Conservation (phyloP, 2,888 invertebrate species). For the Cephus pygmeus region DNA sequence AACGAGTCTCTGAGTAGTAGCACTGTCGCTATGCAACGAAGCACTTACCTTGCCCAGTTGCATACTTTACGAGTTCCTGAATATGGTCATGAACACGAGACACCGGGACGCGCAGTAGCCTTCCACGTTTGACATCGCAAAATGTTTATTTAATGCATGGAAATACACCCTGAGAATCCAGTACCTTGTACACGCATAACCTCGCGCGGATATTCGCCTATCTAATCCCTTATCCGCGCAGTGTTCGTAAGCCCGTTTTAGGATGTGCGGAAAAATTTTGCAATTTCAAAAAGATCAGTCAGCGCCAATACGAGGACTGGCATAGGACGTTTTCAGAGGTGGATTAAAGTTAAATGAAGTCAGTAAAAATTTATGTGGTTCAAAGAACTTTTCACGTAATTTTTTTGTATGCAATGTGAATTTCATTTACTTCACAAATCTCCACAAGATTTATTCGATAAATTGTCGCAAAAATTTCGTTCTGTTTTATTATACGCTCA, state of each 20-base stretch:
- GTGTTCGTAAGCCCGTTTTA: neutral
- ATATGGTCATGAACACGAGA: slow-evolving; percentile 45
- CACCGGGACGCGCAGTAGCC: slow-evolving; percentile 17
- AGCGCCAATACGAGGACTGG: neutral
- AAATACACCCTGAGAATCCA: slow-evolving; percentile 21
- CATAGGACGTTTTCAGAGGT: neutral
- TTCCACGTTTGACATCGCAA: slow-evolving; percentile 5
- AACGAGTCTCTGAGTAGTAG: slow-evolving; percentile 26
- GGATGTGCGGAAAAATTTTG: neutral
- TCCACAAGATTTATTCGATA: neutral
- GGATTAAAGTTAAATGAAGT: neutral
- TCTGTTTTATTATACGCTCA: neutral
- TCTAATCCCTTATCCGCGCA: neutral
- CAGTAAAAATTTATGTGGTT: neutral
- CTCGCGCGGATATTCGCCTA: neutral
- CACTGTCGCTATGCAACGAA: slow-evolving; percentile 20
- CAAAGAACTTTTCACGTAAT: neutral
- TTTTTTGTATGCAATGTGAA: neutral
- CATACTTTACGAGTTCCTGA: slow-evolving; percentile 44
- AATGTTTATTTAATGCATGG: slow-evolving; percentile 43
- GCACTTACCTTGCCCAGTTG: slow-evolving; percentile 35
- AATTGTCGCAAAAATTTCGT: neutral
- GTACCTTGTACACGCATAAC: neutral
- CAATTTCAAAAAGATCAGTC: neutral
- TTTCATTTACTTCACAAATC: neutral